phyloP scores from a whole-genome alignment of 2,888 invertebrate genomes.

The Drosophila quinaria region DNA sequence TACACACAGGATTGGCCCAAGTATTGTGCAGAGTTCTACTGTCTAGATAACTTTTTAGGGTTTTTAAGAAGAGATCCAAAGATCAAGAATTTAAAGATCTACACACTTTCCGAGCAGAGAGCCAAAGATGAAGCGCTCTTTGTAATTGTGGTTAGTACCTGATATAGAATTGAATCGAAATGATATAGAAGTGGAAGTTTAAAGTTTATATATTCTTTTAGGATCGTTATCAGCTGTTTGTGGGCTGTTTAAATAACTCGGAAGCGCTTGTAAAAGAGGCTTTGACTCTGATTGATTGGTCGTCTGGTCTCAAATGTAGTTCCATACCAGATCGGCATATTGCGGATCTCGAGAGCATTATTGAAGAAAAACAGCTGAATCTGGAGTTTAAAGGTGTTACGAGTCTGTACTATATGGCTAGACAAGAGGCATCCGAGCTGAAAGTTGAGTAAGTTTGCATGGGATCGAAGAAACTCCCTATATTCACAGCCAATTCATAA shows the following conservation, averaged over 20 bases:
- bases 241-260: constrained; percentile 71
- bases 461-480: rapidly evolving
- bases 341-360: constrained; percentile 64
- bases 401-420: constrained; percentile 69
- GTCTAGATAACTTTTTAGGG: constrained; percentile 69
- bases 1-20: constrained; percentile 63
- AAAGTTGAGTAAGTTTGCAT: constrained; percentile 64
- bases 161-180: no score
- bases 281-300: constrained; percentile 82
- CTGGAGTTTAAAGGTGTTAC: constrained; percentile 69
- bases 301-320: constrained; percentile 80
- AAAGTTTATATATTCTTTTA: constrained; percentile 21
- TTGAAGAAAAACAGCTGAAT: constrained; percentile 68
- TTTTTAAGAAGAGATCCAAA: constrained; percentile 44
- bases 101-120: constrained; percentile 32
- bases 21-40: constrained; percentile 72
- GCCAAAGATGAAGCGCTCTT: constrained; percentile 61
- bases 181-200: not conserved
- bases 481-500: not conserved
- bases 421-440: constrained; percentile 63
- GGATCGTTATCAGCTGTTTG: constrained; percentile 85
- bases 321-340: constrained; percentile 71
- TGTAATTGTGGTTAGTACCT: constrained; percentile 56
- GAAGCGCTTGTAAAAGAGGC: constrained; percentile 61
- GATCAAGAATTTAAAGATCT: constrained; percentile 39